Percentiles rank a stretch among this genome's conserved stretches.
Evolutionary conservation across 1,140 invertebrate species (phyloP).

Genomic region (Drosophila kepulauana): DNA sequence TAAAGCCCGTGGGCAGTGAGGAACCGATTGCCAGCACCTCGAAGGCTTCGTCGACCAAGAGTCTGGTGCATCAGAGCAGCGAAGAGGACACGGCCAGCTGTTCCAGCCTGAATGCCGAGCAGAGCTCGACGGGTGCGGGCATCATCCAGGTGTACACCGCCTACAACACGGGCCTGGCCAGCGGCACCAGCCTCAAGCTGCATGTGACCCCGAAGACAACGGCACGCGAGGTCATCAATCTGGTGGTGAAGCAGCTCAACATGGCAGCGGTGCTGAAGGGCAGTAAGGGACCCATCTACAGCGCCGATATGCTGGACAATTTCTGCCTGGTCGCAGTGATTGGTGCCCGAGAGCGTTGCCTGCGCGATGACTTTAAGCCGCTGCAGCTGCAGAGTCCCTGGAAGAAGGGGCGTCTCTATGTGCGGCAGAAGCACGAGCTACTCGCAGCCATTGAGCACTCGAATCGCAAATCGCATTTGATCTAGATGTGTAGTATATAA

Average conservation of each 20-base stretch:
- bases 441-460: slow-evolving; percentile 94
- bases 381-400: slow-evolving; percentile 97
- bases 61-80: slow-evolving; percentile 72
- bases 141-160: slow-evolving; percentile 96
- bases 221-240: slow-evolving; percentile 95
- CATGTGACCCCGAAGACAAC: slow-evolving; percentile 96
- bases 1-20: slow-evolving; percentile 60
- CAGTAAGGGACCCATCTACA: slow-evolving; percentile 92
- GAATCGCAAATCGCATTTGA: slow-evolving; percentile 88
- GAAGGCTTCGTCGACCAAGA: slow-evolving; percentile 66
- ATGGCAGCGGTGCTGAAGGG: slow-evolving; percentile 94
- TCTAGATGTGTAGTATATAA: slow-evolving; percentile 47
- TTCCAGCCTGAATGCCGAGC: slow-evolving; percentile 69
- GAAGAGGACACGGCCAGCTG: slow-evolving; percentile 78
- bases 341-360: slow-evolving; percentile 94
- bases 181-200: slow-evolving; percentile 95
- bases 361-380: slow-evolving; percentile 96
- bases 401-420: slow-evolving; percentile 96
- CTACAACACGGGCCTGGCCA: slow-evolving; percentile 96
- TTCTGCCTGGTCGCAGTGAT: slow-evolving; percentile 98
- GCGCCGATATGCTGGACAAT: slow-evolving; percentile 91
- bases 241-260: slow-evolving; percentile 97
- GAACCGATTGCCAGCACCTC: slow-evolving; percentile 65
- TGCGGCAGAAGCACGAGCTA: slow-evolving; percentile 94
- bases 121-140: slow-evolving; percentile 84